Conservation (phyloP, 2,797 vertebrate species). For the Catamblyrhynchus diadema region DNA sequence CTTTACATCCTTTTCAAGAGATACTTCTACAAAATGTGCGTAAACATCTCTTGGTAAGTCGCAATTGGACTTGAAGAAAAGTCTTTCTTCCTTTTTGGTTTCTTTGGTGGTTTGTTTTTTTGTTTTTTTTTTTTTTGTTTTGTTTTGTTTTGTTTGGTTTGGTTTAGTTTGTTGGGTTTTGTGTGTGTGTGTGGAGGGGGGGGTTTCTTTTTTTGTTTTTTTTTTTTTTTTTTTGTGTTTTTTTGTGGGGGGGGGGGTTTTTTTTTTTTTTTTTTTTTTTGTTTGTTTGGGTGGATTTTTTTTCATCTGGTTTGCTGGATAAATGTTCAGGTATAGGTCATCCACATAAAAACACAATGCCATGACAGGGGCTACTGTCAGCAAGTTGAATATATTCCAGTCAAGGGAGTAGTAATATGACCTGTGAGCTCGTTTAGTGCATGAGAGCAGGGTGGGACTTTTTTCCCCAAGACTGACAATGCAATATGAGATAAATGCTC, state of each 20-base stretch:
- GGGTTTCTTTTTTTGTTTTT: too few species aligned
- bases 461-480: background rate
- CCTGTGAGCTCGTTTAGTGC: background rate
- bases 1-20: background rate
- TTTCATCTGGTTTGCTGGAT: background rate
- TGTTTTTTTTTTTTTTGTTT: too few species aligned
- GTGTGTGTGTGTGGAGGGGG: too few species aligned
- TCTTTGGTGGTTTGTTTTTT: background rate
- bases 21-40: background rate
- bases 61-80: background rate
- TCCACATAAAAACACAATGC: background rate
- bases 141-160: background rate
- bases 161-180: too few species aligned
- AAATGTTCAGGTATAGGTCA: background rate
- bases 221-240: too few species aligned
- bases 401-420: background rate
- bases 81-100: rapidly evolving
- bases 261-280: background rate
- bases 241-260: too few species aligned
- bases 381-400: background rate
- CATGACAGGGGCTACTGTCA: background rate
- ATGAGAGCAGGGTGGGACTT: rapidly evolving
- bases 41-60: background rate
- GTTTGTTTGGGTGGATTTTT: background rate
- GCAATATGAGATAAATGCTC: background rate